Percentiles rank a stretch among this genome's conserved stretches.
These are phyloP conservation scores for Camelus bactrianus DNA, from an alignment of 2,113 vertebrate genomes.

Conservation along the genomic window DNA sequence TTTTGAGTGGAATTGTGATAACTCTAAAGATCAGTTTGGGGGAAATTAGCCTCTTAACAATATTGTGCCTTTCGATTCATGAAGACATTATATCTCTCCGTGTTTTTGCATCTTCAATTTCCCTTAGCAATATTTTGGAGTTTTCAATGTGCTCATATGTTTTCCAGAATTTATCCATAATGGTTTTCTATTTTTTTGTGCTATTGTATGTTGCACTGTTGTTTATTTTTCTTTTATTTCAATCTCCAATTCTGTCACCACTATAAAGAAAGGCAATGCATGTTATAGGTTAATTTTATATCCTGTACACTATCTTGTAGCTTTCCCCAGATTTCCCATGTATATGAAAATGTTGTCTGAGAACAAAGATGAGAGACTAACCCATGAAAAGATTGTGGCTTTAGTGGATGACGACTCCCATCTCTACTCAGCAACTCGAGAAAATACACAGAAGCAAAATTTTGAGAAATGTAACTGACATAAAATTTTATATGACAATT, in stretches of 20 bases:
- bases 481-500: neutral
- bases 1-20: neutral
- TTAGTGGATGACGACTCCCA: neutral
- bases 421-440: neutral
- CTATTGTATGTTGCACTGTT: neutral
- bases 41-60: neutral
- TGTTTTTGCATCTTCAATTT: conserved; percentile 16
- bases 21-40: neutral
- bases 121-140: neutral
- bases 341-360: neutral
- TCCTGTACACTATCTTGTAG: neutral
- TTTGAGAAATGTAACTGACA: neutral
- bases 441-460: neutral
- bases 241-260: neutral
- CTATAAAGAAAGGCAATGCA: neutral
- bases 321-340: neutral
- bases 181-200: neutral
- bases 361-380: neutral
- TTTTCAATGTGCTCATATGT: neutral
- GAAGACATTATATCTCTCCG: neutral
- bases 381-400: neutral
- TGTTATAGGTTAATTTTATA: neutral
- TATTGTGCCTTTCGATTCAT: neutral
- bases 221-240: neutral
- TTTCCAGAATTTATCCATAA: neutral